phyloP scores from a whole-genome alignment of 2,888 invertebrate genomes.

The Polia nebulosa region DNA sequence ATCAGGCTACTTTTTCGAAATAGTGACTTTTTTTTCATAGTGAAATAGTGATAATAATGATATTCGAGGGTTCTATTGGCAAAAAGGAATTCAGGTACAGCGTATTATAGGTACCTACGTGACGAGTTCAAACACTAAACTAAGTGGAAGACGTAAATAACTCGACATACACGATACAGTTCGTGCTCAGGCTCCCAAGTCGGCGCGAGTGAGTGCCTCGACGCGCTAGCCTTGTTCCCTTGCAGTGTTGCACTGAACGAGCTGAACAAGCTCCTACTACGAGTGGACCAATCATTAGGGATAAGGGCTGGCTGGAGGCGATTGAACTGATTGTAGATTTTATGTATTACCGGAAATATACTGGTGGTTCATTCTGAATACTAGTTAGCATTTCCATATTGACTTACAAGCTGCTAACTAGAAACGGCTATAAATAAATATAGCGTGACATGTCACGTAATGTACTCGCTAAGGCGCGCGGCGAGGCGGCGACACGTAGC shows the following conservation, averaged over 20 bases:
- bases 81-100: not conserved
- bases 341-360: not conserved
- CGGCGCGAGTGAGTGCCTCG: not conserved
- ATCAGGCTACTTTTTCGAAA: no score
- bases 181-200: not conserved
- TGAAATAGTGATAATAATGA: not conserved
- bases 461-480: conserved; percentile 3
- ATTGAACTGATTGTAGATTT: not conserved
- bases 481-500: conserved; percentile 32
- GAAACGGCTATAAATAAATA: not conserved
- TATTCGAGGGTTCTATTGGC: not conserved
- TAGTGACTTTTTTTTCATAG: no score
- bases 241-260: not conserved
- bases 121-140: not conserved
- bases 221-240: not conserved
- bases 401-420: not conserved
- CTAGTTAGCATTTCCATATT: not conserved
- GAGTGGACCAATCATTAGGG: not conserved
- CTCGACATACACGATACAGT: no score
- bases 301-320: not conserved
- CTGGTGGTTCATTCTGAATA: not conserved
- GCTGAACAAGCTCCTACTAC: no score
- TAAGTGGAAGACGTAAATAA: not conserved
- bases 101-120: no score
- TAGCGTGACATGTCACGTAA: not conserved